Conservation (phyloP, 2,113 vertebrate genomes). For the Pogonocichla stellata region DNA sequence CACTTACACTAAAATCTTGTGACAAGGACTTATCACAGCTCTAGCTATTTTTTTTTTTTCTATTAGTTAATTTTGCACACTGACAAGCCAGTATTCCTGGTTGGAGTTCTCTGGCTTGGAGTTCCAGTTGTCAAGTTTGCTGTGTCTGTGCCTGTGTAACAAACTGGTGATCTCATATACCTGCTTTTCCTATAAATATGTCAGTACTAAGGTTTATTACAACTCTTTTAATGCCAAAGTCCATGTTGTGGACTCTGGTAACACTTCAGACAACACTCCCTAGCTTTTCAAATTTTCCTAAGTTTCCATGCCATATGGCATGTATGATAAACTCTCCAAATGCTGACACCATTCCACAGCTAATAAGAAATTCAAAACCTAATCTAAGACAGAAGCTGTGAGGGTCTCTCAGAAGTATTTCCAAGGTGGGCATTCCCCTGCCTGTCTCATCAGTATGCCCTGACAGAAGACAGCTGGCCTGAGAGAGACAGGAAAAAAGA, state of each 20-base stretch:
- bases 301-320: background rate
- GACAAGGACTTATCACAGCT: background rate
- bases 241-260: background rate
- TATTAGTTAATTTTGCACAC: background rate
- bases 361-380: slow-evolving; percentile 29
- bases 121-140: background rate
- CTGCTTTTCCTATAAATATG: background rate
- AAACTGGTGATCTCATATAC: background rate
- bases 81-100: background rate
- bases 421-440: slow-evolving; percentile 17
- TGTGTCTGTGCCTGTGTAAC: background rate
- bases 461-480: background rate
- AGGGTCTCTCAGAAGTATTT: slow-evolving; percentile 23
- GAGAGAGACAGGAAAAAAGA: background rate
- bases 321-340: background rate
- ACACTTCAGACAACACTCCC: background rate
- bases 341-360: background rate
- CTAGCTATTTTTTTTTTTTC: background rate
- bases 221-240: background rate
- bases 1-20: background rate
- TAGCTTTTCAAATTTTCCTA: background rate
- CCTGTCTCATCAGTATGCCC: background rate
- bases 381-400: slow-evolving; percentile 41
- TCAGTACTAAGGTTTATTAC: background rate
- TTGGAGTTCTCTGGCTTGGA: background rate